phyloP scores from a whole-genome alignment of 2,113 vertebrate species.

The Mirounga angustirostris region DNA sequence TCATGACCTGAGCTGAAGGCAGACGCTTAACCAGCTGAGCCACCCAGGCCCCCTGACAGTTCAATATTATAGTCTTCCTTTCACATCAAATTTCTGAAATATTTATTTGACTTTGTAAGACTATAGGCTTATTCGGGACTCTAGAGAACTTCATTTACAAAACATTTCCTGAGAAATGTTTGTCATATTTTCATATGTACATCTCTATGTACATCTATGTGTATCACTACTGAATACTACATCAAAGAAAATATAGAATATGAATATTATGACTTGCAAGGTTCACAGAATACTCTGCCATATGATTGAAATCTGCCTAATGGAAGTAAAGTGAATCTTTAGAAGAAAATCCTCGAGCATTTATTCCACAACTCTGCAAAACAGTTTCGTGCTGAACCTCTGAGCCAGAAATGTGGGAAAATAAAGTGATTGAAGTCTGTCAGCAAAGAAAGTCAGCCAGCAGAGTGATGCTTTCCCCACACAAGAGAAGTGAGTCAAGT shows the following conservation, averaged over 20 bases:
- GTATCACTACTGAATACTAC: neutral
- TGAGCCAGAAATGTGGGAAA: conserved; percentile 83
- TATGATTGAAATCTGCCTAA: conserved; percentile 76
- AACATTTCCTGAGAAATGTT: neutral
- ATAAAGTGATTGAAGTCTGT: conserved; percentile 84
- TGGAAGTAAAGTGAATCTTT: conserved; percentile 77
- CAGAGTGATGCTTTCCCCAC: conserved; percentile 61
- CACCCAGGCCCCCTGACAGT: neutral
- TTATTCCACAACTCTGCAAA: conserved; percentile 73
- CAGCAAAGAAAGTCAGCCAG: conserved; percentile 78
- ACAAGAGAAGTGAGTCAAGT: conserved; percentile 59
- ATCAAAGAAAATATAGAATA: conserved; percentile 30
- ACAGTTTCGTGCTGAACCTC: conserved; percentile 73
- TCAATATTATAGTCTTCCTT: neutral
- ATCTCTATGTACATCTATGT: too few species aligned
- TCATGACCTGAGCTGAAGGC: too few species aligned
- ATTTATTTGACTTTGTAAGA: neutral
- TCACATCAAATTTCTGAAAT: neutral
- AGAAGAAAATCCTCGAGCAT: conserved; percentile 80
- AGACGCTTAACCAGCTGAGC: too few species aligned
- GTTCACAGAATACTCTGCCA: conserved; percentile 68
- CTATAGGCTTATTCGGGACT: neutral
- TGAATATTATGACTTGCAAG: conserved; percentile 67
- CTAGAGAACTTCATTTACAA: neutral
- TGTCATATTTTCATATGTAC: neutral